Base-by-base conservation (phyloP, 2,888 invertebrate species). In the Pseudococcus jackbeardsleyi region DNA sequence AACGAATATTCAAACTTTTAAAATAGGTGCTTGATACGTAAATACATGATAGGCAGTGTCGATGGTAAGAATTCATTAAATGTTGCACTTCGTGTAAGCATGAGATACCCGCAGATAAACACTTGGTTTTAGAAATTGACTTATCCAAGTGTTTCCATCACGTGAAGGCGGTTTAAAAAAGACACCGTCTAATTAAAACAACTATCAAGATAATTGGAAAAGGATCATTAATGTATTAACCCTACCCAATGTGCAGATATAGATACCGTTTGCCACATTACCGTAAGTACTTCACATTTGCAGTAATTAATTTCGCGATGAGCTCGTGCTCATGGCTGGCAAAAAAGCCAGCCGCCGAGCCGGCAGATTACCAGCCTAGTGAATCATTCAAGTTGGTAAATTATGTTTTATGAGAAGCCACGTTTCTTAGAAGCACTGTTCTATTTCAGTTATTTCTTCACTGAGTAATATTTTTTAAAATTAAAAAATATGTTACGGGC, bases 281-380 rank as follows among this genome's bases (percentile, higher is more conserved):
- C 22, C 8, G 64, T 64, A 19, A 64, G 64, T 77, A 17, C 39
- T 33, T 77, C 17, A 33, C 39, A 77, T 39, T 39, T 42, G 77
- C 39, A 77, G 77, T 77, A 77, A 77, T 77, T 77, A 77, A 77
- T 77, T 77, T 77, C 17, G 77, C 77, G 33, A 77, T 77, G 77
- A 77, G 8, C 77, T 64, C 64, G 22, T 64, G 64, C 64, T 64
- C 11, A 64, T 22, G 9, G 22, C 22, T 64, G 22, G 64, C 17
- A 42, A 64, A 64, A 77, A 77, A 77, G 17, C n/a, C n/a, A n/a
- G n/a, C n/a, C n/a, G n/a, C n/a, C n/a, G n/a, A n/a, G n/a, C 77
- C 39, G 77, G 17, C 39, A 77, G 77, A 77, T 77, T 42, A 77
- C 39, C 77, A 8, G 77, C 39, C 39, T 39, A 5, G 42, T 77